A percentile compares a stretch with the other conserved stretches of the same genome.
phyloP scores from a whole-genome alignment of 2,113 vertebrate genomes.

The Dipodomys merriami region DNA sequence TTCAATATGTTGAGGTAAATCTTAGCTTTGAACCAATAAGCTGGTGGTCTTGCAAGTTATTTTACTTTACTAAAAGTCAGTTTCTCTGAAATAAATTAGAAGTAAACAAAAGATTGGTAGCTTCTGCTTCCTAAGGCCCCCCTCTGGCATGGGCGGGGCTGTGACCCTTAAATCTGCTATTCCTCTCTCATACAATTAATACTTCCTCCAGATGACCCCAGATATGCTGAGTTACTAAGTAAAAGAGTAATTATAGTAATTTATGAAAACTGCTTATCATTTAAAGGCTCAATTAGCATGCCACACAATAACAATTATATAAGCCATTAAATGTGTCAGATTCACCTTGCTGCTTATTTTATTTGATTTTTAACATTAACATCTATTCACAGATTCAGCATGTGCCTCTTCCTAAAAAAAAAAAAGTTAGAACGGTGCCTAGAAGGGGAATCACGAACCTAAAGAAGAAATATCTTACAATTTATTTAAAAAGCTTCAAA shows the following conservation, averaged over 20 bases:
- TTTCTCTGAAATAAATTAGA: conserved; percentile 45
- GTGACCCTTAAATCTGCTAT: not conserved
- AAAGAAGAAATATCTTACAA: conserved; percentile 51
- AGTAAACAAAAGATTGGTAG: not conserved
- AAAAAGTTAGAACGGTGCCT: conserved; percentile 45
- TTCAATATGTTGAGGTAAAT: not conserved
- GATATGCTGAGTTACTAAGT: conserved; percentile 61
- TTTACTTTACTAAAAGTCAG: not conserved
- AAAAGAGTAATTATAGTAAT: conserved; percentile 70
- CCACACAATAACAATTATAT: conserved; percentile 67
- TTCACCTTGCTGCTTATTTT: conserved; percentile 61
- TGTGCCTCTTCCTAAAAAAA: conserved; percentile 57
- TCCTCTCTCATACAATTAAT: not conserved
- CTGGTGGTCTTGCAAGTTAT: not conserved
- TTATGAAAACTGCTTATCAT: conserved; percentile 70
- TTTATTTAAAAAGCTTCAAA: conserved; percentile 60
- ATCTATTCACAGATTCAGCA: conserved; percentile 60
- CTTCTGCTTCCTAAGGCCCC: not conserved
- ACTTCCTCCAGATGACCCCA: conserved; percentile 33
- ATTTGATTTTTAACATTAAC: conserved; percentile 70
- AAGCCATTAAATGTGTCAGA: conserved; percentile 65
- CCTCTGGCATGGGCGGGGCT: not conserved
- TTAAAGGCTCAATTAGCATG: conserved; percentile 68
- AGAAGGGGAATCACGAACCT: conserved; percentile 41
- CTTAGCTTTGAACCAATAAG: not conserved